Conservation (phyloP, 1,140 invertebrate genomes). For the Tetragonula clypearis region DNA sequence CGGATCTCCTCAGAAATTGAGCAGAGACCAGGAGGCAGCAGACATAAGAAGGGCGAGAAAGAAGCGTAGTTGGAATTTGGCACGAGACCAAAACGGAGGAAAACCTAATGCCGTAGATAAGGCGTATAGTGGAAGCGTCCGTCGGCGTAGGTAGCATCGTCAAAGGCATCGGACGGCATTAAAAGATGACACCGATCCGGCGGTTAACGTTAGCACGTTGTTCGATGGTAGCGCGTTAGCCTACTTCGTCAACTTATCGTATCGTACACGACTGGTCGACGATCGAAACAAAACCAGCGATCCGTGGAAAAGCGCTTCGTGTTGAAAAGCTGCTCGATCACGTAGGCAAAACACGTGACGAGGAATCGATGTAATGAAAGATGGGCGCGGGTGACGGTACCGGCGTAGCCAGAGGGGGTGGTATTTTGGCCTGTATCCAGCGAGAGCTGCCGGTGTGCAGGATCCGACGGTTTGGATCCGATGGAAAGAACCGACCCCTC, state of each 20-base stretch:
- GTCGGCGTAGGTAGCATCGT: background rate
- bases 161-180: constrained; percentile 18
- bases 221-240: background rate
- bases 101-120: constrained; percentile 6
- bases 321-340: constrained; percentile 23
- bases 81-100: background rate
- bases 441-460: constrained; percentile 18
- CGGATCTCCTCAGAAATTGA: background rate
- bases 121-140: background rate
- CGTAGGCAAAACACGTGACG: constrained; percentile 50
- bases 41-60: background rate
- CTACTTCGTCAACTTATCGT: constrained; percentile 8
- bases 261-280: background rate
- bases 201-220: too few species aligned
- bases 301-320: background rate
- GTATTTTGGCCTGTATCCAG: constrained; percentile 37
- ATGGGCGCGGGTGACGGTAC: constrained; percentile 12
- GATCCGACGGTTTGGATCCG: constrained; percentile 9
- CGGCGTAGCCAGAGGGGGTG: background rate
- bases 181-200: background rate
- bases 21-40: background rate
- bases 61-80: background rate
- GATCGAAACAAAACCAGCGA: constrained; percentile 14
- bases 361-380: constrained; percentile 51
- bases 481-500: constrained; percentile 38